A percentile compares a stretch with the other conserved stretches of the same genome.
These are phyloP conservation scores for Serranus cabrilla DNA, from an alignment of 2,797 vertebrate species.

Conservation along the genomic window DNA sequence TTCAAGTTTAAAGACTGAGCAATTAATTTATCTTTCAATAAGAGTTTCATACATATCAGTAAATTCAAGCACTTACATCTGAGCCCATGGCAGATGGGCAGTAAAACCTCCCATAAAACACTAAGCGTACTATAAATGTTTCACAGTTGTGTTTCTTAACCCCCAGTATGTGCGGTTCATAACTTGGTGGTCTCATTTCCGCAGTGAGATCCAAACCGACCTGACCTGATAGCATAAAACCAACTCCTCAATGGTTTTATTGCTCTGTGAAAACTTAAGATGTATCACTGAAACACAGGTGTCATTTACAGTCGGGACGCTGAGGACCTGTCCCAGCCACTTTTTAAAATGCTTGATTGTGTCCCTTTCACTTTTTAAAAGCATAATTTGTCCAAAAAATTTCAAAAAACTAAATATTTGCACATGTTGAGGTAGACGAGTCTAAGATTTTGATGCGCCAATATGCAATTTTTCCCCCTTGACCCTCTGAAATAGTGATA, in stretches of 20 bases:
- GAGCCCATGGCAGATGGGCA: slow-evolving; percentile 64
- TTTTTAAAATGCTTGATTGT: no score
- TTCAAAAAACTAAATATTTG: no score
- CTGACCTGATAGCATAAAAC: slow-evolving; percentile 6
- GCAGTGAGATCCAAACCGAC: slow-evolving; percentile 38
- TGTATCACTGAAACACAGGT: no score
- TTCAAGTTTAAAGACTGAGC: slow-evolving; percentile 35
- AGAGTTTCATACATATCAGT: slow-evolving; percentile 58
- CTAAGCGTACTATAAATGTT: slow-evolving; percentile 71
- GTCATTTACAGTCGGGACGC: no score
- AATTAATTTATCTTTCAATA: slow-evolving; percentile 63
- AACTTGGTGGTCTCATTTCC: slow-evolving; percentile 46
- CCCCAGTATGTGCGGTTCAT: slow-evolving; percentile 45
- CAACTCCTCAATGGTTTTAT: slow-evolving; percentile 5
- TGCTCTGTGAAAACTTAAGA: slow-evolving; percentile 7
- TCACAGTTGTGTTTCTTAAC: slow-evolving; percentile 73
- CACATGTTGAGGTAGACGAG: no score
- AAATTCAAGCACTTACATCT: slow-evolving; percentile 68
- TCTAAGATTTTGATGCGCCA: no score
- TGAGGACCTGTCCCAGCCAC: no score
- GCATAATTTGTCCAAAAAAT: no score
- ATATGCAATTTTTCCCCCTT: no score
- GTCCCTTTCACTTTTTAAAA: no score
- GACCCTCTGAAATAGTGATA: background rate
- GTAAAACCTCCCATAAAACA: slow-evolving; percentile 78